Evolutionary conservation across 2,797 vertebrate genomes (phyloP), one percentile per base, ranked within the genome.

Genomic region (Merluccius polli): DNA sequence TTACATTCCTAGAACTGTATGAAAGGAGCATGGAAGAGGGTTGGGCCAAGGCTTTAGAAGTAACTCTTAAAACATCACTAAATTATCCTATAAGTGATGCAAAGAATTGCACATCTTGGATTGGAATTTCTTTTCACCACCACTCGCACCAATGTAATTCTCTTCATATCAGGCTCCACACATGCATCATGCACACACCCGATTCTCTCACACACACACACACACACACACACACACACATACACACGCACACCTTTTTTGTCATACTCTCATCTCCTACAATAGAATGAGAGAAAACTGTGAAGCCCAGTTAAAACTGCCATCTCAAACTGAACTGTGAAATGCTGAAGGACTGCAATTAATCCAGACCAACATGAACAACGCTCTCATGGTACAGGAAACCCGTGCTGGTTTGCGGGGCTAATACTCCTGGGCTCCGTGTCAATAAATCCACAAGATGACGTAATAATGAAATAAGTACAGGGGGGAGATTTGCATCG

Each of bases 401-500:
- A 52, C 73, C 27, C 72, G 68, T 78, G 12, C 35, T 67, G 36
- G 78, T 82, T 71, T 80, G 79, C 77, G 85, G 82, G 79, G 87
- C 81, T 82, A 78, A 69, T 79, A 81, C 76, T 32, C 68, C 72
- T 24, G 38, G 74, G 84, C 77, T 86, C 91, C 89, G 73, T 91
- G 85, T 86, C 79, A 90, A 91, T 93, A 81, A 88, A 78, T 73
- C 87, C 78, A 79, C 80, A 82, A 79, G 73, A 80, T 85, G 86
- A 87, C 85, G 86, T 72, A 78, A 88, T 84, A 80, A 85, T 86
- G 73, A 88, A 88, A 85, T 87, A 87, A 90, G 52, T 86, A 80
- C 75, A 80, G 78, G 81, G 79, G 30, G 79, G 16, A 32, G 79
- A 32, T 86, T 87, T 90, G 80, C 79, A 85, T 89, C 71, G 18